A percentile compares a stretch with the other conserved stretches of the same genome.
These are phyloP conservation scores for Anolis carolinensis DNA, from an alignment of 2,113 vertebrate species.

Conservation along the genomic window DNA sequence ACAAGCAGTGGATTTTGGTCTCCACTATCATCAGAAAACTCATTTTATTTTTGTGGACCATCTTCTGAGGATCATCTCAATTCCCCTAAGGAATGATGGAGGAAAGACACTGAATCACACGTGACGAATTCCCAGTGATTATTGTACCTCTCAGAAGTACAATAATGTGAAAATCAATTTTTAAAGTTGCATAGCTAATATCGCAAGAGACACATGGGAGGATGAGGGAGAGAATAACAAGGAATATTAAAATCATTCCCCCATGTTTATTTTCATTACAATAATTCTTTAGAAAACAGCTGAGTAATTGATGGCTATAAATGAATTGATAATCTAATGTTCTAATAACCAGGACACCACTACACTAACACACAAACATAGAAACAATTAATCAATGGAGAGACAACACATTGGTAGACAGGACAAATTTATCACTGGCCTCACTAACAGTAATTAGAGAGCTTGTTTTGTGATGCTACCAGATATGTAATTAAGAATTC, in stretches of 20 bases:
- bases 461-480: constrained; percentile 24
- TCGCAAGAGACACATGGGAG: constrained; percentile 16
- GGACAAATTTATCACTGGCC: constrained; percentile 34
- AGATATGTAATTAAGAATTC: neutral
- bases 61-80: neutral
- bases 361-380: constrained; percentile 22
- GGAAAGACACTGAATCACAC: neutral
- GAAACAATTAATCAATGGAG: constrained; percentile 48
- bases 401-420: constrained; percentile 44
- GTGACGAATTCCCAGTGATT: constrained; percentile 17
- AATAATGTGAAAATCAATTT: constrained; percentile 15
- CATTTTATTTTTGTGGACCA: neutral
- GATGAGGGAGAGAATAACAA: neutral
- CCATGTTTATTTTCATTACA: constrained; percentile 30
- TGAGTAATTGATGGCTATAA: constrained; percentile 43
- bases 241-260: constrained; percentile 15
- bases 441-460: constrained; percentile 34
- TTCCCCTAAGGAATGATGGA: neutral
- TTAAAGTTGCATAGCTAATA: constrained; percentile 35
- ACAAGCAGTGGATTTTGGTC: no score
- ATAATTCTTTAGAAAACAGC: constrained; percentile 30
- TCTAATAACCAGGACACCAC: constrained; percentile 37
- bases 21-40: neutral
- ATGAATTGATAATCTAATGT: constrained; percentile 48
- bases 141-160: neutral